Evolutionary conservation across 1,140 invertebrate species (phyloP).

Genomic region (Cydia pomonella): DNA sequence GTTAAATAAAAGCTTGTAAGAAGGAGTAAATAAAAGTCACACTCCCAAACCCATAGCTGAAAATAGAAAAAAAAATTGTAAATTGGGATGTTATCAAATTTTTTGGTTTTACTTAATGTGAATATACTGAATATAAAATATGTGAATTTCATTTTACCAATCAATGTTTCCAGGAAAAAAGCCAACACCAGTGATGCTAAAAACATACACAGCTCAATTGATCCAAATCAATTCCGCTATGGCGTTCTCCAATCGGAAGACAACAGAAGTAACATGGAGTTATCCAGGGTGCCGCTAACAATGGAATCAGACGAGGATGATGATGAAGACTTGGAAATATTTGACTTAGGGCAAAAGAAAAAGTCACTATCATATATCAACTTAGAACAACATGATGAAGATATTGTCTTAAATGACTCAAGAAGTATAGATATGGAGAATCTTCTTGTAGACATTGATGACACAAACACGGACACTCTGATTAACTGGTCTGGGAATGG

Average conservation of each 20-base stretch:
- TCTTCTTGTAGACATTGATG: constrained; percentile 70
- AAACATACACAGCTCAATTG: constrained; percentile 56
- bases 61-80: no score
- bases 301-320: constrained; percentile 76
- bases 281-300: constrained; percentile 67
- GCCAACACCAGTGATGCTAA: constrained; percentile 60
- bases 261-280: constrained; percentile 63
- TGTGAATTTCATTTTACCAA: not conserved
- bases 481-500: constrained; percentile 71
- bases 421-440: constrained; percentile 60
- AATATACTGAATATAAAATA: no score
- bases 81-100: no score
- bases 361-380: constrained; percentile 73
- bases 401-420: constrained; percentile 54
- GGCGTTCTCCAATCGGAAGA: constrained; percentile 72
- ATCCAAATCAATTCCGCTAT: constrained; percentile 72
- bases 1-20: no score
- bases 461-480: constrained; percentile 59
- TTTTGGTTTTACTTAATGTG: no score
- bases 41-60: no score
- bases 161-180: constrained; percentile 63
- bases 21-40: no score
- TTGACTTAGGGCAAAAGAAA: constrained; percentile 73
- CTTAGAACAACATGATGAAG: constrained; percentile 63
- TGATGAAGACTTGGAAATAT: constrained; percentile 74